A percentile compares a stretch with the other conserved stretches of the same genome.
phyloP scores from a whole-genome alignment of 2,113 vertebrate genomes.

The Stercorarius parasiticus region DNA sequence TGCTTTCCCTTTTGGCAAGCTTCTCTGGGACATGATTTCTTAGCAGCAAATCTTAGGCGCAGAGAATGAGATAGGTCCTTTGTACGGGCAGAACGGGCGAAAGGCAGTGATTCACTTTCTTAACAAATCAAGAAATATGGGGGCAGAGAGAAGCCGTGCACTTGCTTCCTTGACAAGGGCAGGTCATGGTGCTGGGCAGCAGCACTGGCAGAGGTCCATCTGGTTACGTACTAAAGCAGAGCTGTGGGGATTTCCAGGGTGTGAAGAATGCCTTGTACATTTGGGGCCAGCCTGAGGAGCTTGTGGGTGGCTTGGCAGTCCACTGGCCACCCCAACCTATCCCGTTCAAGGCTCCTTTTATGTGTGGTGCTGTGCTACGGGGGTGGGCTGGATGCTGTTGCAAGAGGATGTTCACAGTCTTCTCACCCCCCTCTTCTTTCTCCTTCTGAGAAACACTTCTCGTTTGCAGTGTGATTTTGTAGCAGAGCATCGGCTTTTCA shows the following conservation, averaged over 20 bases:
- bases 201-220: not conserved
- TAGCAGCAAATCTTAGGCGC: not conserved
- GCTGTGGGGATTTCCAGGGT: not conserved
- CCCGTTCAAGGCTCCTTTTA: not conserved
- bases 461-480: not conserved
- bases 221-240: not conserved
- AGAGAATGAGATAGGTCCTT: not conserved
- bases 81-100: not conserved
- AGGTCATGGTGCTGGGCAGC: not conserved
- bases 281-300: not conserved
- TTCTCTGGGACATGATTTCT: not conserved
- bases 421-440: not conserved
- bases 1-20: not conserved
- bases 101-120: not conserved
- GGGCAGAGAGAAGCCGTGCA: not conserved
- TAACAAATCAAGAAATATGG: not conserved
- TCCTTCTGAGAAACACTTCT: not conserved
- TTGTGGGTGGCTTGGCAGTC: not conserved
- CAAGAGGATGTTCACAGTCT: not conserved
- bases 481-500: not conserved
- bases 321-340: not conserved
- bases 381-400: not conserved
- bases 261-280: not conserved
- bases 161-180: not conserved
- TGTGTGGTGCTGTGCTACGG: not conserved